Percentiles rank a stretch among this genome's conserved stretches.
These are phyloP conservation scores for Drosophila saltans DNA, from an alignment of 1,140 invertebrate species.

Conservation along the genomic window DNA sequence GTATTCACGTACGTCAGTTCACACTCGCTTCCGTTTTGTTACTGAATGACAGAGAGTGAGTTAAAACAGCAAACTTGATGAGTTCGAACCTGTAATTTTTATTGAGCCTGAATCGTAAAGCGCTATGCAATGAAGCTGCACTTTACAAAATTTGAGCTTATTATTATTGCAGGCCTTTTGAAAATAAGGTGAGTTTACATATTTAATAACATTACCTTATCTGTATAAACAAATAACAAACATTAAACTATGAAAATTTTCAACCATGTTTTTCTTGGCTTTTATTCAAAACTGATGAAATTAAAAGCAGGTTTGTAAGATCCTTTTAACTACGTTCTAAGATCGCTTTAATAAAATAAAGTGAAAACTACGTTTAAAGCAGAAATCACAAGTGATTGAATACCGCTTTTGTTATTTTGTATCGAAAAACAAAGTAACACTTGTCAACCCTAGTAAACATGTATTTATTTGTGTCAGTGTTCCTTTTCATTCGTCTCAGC, in stretches of 20 bases:
- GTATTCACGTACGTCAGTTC: constrained; percentile 27
- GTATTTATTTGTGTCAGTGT: constrained; percentile 19
- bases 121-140: neutral
- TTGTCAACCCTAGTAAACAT: neutral
- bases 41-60: constrained; percentile 40
- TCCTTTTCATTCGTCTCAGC: constrained; percentile 45
- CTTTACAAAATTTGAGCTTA: neutral
- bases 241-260: too few species aligned
- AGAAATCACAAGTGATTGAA: neutral
- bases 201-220: too few species aligned
- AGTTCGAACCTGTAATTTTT: constrained; percentile 27
- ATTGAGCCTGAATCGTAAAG: neutral
- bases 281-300: too few species aligned
- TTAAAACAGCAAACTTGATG: constrained; percentile 13
- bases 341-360: too few species aligned
- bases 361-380: too few species aligned
- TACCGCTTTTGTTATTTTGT: neutral
- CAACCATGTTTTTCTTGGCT: too few species aligned
- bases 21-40: constrained; percentile 33
- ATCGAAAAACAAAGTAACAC: neutral
- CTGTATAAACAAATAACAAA: too few species aligned
- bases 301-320: too few species aligned
- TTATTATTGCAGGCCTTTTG: neutral
- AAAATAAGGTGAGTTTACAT: too few species aligned
- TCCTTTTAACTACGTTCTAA: too few species aligned